A percentile compares a stretch with the other conserved stretches of the same genome.
These are phyloP conservation scores for Lasioglossum lativentre DNA, from an alignment of 2,888 invertebrate species.

Conservation along the genomic window DNA sequence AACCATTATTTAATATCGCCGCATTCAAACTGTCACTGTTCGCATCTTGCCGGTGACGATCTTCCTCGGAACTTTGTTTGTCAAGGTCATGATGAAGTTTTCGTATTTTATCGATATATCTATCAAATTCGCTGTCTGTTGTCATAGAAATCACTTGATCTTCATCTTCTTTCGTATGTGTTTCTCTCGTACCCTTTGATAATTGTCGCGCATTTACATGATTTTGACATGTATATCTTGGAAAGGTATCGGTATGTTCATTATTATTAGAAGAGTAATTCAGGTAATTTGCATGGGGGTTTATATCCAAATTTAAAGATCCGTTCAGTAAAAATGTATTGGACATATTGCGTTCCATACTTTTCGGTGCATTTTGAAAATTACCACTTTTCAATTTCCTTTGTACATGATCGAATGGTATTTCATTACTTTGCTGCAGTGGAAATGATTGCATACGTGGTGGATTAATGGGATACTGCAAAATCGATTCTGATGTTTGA, in stretches of 20 bases:
- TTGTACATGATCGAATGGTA: neutral
- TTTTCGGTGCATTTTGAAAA: neutral
- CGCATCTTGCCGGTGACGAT: constrained; percentile 77
- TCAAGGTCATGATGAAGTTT: constrained; percentile 73
- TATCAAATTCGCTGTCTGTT: constrained; percentile 76
- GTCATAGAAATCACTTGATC: constrained; percentile 27
- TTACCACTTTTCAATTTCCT: neutral
- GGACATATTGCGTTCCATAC: neutral
- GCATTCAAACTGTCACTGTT: constrained; percentile 79
- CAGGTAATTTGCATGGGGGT: constrained; percentile 32
- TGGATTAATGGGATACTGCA: constrained; percentile 3
- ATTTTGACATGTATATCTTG: neutral
- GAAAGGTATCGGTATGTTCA: constrained; percentile 21
- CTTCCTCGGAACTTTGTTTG: constrained; percentile 70
- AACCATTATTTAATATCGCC: constrained; percentile 75
- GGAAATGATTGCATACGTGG: neutral
- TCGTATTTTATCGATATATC: constrained; percentile 77
- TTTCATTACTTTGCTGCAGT: constrained; percentile 3
- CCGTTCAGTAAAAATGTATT: neutral
- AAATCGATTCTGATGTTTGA: neutral
- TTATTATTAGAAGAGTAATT: constrained; percentile 16
- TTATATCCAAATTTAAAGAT: neutral
- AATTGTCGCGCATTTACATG: neutral
- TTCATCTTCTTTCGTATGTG: neutral
- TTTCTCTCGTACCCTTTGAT: neutral